These are phyloP conservation scores for Lasioglossum morio DNA, from an alignment of 2,888 invertebrate species.

Conservation along the genomic window DNA sequence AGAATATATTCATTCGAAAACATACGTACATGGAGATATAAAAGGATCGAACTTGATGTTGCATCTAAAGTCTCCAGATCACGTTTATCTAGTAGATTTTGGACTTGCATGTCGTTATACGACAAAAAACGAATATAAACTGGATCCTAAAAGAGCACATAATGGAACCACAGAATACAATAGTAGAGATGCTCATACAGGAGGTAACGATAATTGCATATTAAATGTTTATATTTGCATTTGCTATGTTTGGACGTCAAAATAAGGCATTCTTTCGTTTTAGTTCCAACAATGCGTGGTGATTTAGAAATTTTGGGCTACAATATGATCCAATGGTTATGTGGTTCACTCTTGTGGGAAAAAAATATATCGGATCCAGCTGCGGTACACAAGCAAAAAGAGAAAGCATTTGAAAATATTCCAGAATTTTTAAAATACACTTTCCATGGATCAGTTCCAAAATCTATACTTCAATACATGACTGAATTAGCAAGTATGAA, in stretches of 20 bases:
- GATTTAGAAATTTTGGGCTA: constrained; percentile 98
- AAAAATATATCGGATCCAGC: constrained; percentile 87
- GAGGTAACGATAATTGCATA: constrained; percentile 83
- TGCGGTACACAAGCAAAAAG: constrained; percentile 89
- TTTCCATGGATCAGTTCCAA: constrained; percentile 83
- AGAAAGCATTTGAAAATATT: constrained; percentile 88
- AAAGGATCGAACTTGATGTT: constrained; percentile 97
- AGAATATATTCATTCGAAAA: constrained; percentile 95
- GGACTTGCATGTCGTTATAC: constrained; percentile 93
- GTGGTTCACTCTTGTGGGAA: constrained; percentile 94
- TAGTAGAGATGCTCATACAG: constrained; percentile 97
- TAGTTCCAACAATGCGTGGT: constrained; percentile 93
- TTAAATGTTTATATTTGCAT: constrained; percentile 79
- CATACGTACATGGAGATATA: constrained; percentile 97
- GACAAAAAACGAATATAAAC: constrained; percentile 90
- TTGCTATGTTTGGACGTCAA: constrained; percentile 4
- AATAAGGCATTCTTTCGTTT: constrained; percentile 63
- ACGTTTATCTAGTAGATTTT: constrained; percentile 96
- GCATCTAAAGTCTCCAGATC: constrained; percentile 89
- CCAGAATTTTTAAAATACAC: constrained; percentile 84
- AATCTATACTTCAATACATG: constrained; percentile 85
- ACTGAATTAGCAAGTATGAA: constrained; percentile 89
- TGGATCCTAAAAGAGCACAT: constrained; percentile 96
- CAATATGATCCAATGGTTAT: constrained; percentile 96
- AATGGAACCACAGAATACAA: constrained; percentile 99